Evolutionary conservation across 1,140 invertebrate genomes (phyloP).

Genomic region (Ceratitis capitata): DNA sequence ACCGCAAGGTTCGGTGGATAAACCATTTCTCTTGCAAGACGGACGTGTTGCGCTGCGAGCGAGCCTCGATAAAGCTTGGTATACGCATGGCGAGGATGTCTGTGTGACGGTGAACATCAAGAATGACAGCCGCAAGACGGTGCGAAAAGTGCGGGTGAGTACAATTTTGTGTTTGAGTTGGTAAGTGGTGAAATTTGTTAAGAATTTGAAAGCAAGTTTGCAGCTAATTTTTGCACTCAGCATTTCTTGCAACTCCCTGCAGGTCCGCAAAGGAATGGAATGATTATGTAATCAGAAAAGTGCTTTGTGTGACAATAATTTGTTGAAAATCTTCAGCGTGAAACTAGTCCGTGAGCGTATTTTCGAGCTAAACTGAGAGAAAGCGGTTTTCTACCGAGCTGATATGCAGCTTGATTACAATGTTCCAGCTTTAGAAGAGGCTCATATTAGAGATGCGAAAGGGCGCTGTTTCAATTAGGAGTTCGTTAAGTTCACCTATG

Average conservation of each 20-base stretch:
- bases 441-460: no score
- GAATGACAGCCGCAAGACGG: conserved; percentile 95
- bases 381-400: no score
- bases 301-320: not conserved
- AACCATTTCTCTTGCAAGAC: conserved; percentile 73
- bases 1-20: conserved; percentile 67
- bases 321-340: not conserved
- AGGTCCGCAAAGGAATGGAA: no score
- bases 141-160: conserved; percentile 89
- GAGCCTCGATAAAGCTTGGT: conserved; percentile 91
- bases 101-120: conserved; percentile 86
- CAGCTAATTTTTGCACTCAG: conserved; percentile 13
- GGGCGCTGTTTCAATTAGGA: no score
- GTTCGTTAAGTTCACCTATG: no score
- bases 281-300: not conserved
- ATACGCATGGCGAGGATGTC: conserved; percentile 91
- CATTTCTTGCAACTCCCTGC: not conserved
- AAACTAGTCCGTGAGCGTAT: no score
- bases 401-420: no score
- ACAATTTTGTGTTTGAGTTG: no score
- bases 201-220: not conserved
- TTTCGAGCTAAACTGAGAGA: no score
- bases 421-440: no score
- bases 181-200: not conserved
- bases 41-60: conserved; percentile 84